Evolutionary conservation across 2,113 vertebrate genomes (phyloP), one percentile per base, ranked within the genome.

Genomic region (Neolamprologus hecqui): DNA sequence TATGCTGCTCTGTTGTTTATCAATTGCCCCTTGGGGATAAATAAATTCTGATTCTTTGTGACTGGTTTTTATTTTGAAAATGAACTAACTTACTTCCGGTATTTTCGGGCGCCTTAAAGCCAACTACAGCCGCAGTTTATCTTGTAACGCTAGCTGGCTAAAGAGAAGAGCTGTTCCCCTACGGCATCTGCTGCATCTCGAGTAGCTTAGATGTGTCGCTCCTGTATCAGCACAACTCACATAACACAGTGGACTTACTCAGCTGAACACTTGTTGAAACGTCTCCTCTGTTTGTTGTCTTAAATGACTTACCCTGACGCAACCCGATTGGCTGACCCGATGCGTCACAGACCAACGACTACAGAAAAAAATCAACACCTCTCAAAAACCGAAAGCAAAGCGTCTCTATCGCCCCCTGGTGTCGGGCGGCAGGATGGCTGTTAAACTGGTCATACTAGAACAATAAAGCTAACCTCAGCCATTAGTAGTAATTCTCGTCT

Each of bases 271-370:
- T 31, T 31, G 14, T 60, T 60, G 14, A 35, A 19, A 21, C 13
- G 2, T 10, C 12, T 60, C 12, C 57, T 60, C 5, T 9, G 10
- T 82, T 63, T 81, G 60, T 54, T 84, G 1, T 79, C 82, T 90
- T 81, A 63, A 65, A 54, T 35, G 0, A 33, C 3, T 7, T 17
- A 47, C 70, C 7, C 1, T 19, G 57, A 9, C 15, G 3, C 57
- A 60, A 60, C 26, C 57, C 57, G 33, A 91, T 91, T 94, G 93
- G 91, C 47, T 63, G 58, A 4, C 5, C 58, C 28, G 28, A 63
- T 63, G 58, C 15, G 58, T 63, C 15, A 63, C 60, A 37, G 5
- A 9, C 85, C 31, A 65, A 35, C 60, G 6, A 65, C 31, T 65
- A n/a, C 17, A 65, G 60, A 19, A 65, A 65, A 1, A 35, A 19